A percentile compares a stretch with the other conserved stretches of the same genome.
Evolutionary conservation across 2,888 invertebrate species (phyloP).

Genomic region (Polydrusus cervinus): DNA sequence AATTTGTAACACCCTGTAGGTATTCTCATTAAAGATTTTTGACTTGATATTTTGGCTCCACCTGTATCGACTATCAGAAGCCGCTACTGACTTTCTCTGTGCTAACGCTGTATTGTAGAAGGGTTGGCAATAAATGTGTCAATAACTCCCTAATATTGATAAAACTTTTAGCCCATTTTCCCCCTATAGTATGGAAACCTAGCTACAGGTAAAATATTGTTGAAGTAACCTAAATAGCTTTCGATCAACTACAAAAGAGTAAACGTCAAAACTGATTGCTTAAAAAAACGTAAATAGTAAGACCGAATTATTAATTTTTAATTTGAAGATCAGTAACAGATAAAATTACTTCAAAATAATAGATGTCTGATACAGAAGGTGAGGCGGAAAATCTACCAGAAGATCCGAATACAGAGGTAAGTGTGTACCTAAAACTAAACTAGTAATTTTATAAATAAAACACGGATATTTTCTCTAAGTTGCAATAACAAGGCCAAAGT

Average conservation of each 20-base stretch:
- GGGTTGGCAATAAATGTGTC: too few species aligned
- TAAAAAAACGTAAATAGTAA: too few species aligned
- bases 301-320: too few species aligned
- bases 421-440: background rate
- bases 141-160: background rate
- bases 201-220: background rate
- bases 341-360: background rate
- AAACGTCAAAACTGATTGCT: background rate
- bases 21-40: too few species aligned
- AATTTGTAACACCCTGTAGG: too few species aligned
- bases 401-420: constrained; percentile 55
- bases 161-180: background rate
- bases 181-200: background rate
- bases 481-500: too few species aligned
- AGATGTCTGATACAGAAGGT: constrained; percentile 60
- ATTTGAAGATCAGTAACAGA: too few species aligned
- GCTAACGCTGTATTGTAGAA: too few species aligned
- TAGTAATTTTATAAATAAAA: background rate
- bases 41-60: too few species aligned
- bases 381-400: constrained; percentile 59
- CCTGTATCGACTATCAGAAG: too few species aligned
- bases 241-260: background rate
- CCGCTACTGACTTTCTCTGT: too few species aligned
- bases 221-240: background rate
- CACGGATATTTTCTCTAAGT: too few species aligned